Evolutionary conservation across 2,797 vertebrate species (phyloP).

Genomic region (Premnoplex brunnescens): DNA sequence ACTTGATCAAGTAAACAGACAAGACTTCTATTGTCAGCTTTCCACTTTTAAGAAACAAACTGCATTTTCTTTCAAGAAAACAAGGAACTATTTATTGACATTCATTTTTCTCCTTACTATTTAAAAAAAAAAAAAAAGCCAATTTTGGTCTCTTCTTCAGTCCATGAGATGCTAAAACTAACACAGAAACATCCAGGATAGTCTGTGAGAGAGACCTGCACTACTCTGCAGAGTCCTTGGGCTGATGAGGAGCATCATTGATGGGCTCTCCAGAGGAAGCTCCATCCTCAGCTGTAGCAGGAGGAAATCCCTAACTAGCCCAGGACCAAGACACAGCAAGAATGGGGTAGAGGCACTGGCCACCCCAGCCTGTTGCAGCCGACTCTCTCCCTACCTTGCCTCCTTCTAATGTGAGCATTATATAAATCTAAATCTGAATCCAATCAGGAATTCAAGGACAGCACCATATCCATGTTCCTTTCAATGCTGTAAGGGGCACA

Average conservation of each 20-base stretch:
- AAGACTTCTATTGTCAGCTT: slow-evolving; percentile 63
- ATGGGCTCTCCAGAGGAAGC: slow-evolving; percentile 33
- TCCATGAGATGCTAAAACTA: slow-evolving; percentile 1
- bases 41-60: slow-evolving; percentile 42
- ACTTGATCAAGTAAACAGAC: slow-evolving; percentile 75
- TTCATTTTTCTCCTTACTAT: neutral
- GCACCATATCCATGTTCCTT: neutral
- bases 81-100: slow-evolving; percentile 43
- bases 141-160: slow-evolving; percentile 44
- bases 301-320: neutral
- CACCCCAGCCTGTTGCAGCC: neutral
- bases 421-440: neutral
- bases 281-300: slow-evolving; percentile 44
- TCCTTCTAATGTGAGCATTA: slow-evolving; percentile 2
- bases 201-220: neutral
- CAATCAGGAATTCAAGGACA: slow-evolving; percentile 16
- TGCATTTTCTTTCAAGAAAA: slow-evolving; percentile 72
- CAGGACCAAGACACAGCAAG: neutral
- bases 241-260: neutral
- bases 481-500: neutral
- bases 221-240: neutral
- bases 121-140: neutral
- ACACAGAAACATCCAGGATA: neutral
- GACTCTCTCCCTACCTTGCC: slow-evolving; percentile 1
- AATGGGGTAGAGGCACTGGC: neutral